These are phyloP conservation scores for Steatocranus sp. DNA, from an alignment of 2,797 vertebrate species.

Conservation along the genomic window DNA sequence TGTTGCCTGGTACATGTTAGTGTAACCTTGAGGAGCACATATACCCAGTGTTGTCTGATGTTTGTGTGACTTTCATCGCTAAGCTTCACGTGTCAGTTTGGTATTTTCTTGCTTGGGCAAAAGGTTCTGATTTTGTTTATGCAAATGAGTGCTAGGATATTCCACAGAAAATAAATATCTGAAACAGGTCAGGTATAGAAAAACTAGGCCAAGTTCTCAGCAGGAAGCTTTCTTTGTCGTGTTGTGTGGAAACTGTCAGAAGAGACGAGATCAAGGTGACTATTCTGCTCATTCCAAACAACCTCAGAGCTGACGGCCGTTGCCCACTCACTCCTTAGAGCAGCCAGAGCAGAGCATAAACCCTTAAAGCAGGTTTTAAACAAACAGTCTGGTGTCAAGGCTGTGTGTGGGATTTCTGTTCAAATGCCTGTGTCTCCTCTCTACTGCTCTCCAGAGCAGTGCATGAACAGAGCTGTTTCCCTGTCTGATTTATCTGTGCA, in stretches of 20 bases:
- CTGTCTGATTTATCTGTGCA: conserved; percentile 71
- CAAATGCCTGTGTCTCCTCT: conserved; percentile 28
- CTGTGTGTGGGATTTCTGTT: conserved; percentile 47
- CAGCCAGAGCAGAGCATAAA: conserved; percentile 42
- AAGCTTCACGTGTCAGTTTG: not conserved
- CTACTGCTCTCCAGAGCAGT: conserved; percentile 10
- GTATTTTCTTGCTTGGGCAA: conserved; percentile 1
- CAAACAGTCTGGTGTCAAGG: conserved; percentile 50
- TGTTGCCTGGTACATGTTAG: not conserved
- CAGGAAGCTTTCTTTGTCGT: conserved; percentile 18
- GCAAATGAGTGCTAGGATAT: not conserved
- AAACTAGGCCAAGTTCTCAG: conserved; percentile 25
- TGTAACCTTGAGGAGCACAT: not conserved
- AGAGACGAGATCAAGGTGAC: conserved; percentile 52
- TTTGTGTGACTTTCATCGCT: not conserved
- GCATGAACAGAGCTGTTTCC: conserved; percentile 41
- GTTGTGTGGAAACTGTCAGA: conserved; percentile 57
- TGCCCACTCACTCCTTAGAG: conserved; percentile 37
- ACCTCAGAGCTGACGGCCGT: not conserved
- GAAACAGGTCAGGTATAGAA: conserved; percentile 2
- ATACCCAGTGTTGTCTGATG: not conserved
- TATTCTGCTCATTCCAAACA: conserved; percentile 33
- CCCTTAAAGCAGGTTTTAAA: conserved; percentile 58
- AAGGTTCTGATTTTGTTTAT: not conserved
- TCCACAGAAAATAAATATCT: conserved; percentile 1